Base-by-base conservation (phyloP, 2,888 invertebrate genomes). In the Thereva unica region DNA sequence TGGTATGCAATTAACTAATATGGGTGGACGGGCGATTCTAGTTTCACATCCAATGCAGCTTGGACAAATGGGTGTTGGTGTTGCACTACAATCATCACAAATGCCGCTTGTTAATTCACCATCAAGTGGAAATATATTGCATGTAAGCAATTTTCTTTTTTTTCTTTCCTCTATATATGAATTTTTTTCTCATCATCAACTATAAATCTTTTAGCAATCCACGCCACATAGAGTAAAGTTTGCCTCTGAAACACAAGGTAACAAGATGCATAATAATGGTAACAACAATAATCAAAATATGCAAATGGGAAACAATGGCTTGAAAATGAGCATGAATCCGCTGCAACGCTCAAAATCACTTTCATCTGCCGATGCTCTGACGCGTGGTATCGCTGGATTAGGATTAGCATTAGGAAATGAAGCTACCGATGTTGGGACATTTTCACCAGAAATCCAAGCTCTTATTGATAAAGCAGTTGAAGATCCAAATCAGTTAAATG, bases 321-420 rank as follows among this genome's bases (percentile, higher is more conserved):
- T 66, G 52, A 73, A 73, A 53, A 73, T 77, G 10, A 74, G 67
- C 63, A 74, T 74, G 47, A 72, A 72, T 66, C 75, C 79, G 12
- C 71, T 92, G 69, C 92, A 93, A 81, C 85, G 93, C 55, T 92
- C 92, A 68, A 93, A 92, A 80, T 92, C 92, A 67, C 80, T 93
- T 73, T 91, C 90, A 7, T 88, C 91, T 0, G 87, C 91, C 0
- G 92, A 92, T 75, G 86, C 89, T 8, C 80, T 87, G 70, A 86
- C 87, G 56, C 84, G 88, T 53, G 86, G 88, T 12, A 85, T 87
- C 79, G 88, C 88, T 41, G 84, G 88, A n/a, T 80, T 88, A 72
- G 86, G 86, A 0, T 75, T 86, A 50, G 82, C 84, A 4, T 79
- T 87, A 41, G 89, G 89, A 40, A 87, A 89, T 1, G 90, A 90